phyloP scores from a whole-genome alignment of 2,888 invertebrate genomes.

The Melanostoma scalare region DNA sequence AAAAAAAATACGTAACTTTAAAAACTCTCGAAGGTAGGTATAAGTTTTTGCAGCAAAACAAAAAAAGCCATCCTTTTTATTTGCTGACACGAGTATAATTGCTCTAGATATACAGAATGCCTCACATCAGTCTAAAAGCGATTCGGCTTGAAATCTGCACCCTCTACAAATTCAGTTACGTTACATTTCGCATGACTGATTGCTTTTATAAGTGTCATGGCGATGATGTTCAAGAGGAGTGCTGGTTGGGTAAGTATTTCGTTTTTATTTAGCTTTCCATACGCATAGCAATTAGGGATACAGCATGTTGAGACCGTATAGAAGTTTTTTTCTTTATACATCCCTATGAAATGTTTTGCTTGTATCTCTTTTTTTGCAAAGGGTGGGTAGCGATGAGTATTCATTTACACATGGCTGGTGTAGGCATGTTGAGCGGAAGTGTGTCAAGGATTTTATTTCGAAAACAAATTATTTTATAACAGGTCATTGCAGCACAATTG shows the following conservation, averaged over 20 bases:
- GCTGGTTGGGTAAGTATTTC: slow-evolving; percentile 10
- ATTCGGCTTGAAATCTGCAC: slow-evolving; percentile 17
- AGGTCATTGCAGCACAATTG: slow-evolving; percentile 23
- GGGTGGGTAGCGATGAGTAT: background rate
- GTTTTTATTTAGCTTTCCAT: slow-evolving; percentile 1
- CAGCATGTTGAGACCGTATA: background rate
- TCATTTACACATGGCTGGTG: slow-evolving; percentile 10
- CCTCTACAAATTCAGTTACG: slow-evolving; percentile 20
- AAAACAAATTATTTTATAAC: slow-evolving; percentile 2
- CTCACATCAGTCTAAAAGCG: slow-evolving; percentile 15
- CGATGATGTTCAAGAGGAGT: slow-evolving; percentile 16
- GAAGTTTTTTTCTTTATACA: slow-evolving; percentile 7
- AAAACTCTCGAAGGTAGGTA: background rate
- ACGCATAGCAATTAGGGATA: slow-evolving; percentile 34
- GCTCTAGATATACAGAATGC: background rate
- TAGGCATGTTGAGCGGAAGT: slow-evolving; percentile 42
- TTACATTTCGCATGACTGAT: slow-evolving; percentile 66
- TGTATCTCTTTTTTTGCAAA: slow-evolving; percentile 11
- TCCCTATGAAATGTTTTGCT: slow-evolving; percentile 34
- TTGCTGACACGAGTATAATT: background rate
- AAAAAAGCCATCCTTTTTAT: too few species aligned
- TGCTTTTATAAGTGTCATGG: slow-evolving; percentile 66
- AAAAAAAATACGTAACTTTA: background rate
- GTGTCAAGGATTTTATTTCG: slow-evolving; percentile 57
- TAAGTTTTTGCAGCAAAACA: background rate